phyloP scores from a whole-genome alignment of 2,113 vertebrate genomes.

The Forbesichthys papilliferus region DNA sequence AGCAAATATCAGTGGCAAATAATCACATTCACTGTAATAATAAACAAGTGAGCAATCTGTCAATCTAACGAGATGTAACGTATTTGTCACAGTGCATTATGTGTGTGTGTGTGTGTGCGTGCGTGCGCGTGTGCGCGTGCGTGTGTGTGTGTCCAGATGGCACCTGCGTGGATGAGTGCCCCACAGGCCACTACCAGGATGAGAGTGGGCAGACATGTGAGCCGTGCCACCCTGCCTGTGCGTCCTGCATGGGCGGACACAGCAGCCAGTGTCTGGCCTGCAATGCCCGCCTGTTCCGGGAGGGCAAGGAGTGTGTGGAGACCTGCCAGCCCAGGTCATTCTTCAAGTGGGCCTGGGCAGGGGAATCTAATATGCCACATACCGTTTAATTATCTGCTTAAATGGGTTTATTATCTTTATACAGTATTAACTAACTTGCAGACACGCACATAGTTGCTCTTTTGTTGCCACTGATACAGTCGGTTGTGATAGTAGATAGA shows the following conservation, averaged over 20 bases:
- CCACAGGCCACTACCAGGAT: conserved; percentile 78
- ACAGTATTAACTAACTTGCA: too few species aligned
- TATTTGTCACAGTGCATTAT: too few species aligned
- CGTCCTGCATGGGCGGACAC: conserved; percentile 79
- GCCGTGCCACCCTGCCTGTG: conserved; percentile 82
- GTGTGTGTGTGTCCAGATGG: conserved; percentile 72
- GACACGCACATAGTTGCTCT: too few species aligned
- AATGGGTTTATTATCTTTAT: too few species aligned
- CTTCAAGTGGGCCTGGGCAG: conserved; percentile 7
- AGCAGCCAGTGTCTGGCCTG: conserved; percentile 85
- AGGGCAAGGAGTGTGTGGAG: conserved; percentile 81
- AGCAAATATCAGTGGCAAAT: too few species aligned
- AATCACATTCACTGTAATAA: too few species aligned
- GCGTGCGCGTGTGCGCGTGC: conserved; percentile 12
- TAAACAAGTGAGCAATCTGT: too few species aligned
- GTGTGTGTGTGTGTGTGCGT: conserved; percentile 7
- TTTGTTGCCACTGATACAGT: too few species aligned
- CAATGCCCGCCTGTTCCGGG: conserved; percentile 76
- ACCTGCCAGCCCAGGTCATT: conserved; percentile 84
- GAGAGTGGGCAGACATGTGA: conserved; percentile 69
- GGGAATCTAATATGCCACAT: too few species aligned
- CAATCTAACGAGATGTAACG: too few species aligned
- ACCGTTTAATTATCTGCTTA: too few species aligned
- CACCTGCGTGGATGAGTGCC: conserved; percentile 82
- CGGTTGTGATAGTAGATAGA: not conserved